Conservation (phyloP, 2,113 vertebrate species). For the Melanostigma gelatinosum region DNA sequence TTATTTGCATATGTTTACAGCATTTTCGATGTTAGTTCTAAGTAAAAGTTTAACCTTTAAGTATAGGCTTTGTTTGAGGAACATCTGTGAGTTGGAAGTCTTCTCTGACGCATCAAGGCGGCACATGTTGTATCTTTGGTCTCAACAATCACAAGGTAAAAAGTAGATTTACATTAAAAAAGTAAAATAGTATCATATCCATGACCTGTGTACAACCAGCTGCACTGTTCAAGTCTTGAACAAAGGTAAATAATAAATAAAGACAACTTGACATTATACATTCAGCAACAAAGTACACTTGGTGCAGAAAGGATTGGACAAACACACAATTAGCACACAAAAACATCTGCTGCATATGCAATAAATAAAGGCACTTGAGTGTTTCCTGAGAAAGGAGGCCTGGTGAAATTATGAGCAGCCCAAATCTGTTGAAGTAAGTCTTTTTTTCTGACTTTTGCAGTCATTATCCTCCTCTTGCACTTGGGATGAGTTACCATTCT, state of each 20-base stretch:
- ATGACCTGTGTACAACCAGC: background rate
- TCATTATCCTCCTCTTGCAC: slow-evolving; percentile 4
- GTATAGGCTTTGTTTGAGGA: background rate
- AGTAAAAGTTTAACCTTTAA: background rate
- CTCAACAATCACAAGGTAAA: background rate
- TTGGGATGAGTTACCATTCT: slow-evolving; percentile 29
- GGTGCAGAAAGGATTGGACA: background rate
- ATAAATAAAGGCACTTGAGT: background rate
- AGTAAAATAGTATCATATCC: background rate
- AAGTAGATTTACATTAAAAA: background rate
- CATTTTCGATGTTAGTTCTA: background rate
- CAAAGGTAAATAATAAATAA: background rate
- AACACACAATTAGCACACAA: background rate
- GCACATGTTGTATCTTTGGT: background rate
- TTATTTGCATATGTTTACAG: background rate
- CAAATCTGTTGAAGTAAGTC: background rate
- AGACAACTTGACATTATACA: background rate
- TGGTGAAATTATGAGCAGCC: background rate
- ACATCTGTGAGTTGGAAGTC: background rate
- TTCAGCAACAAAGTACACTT: background rate
- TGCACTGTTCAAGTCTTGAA: background rate
- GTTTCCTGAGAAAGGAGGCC: background rate
- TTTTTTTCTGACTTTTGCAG: background rate
- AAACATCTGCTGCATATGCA: slow-evolving; percentile 2
- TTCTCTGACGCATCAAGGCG: background rate